Percentiles rank a stretch among this genome's conserved stretches.
Evolutionary conservation across 2,113 vertebrate genomes (phyloP).

Genomic region (Patagioenas fasciata): DNA sequence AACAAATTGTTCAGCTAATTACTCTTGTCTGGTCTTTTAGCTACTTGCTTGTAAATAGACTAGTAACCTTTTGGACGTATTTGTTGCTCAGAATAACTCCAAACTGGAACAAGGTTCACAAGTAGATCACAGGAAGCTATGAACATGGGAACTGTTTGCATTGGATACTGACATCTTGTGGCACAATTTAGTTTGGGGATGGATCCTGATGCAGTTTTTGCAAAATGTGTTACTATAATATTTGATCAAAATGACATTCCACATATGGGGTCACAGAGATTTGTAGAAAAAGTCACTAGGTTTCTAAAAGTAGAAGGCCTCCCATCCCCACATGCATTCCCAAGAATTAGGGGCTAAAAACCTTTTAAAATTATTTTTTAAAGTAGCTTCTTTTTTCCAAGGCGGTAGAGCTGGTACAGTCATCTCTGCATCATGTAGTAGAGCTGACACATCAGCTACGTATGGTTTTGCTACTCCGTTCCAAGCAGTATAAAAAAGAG

Average conservation of each 20-base stretch:
- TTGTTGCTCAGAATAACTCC: neutral
- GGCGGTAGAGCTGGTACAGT: neutral
- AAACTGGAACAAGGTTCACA: neutral
- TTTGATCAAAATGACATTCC: neutral
- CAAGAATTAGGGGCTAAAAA: neutral
- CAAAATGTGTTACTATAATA: neutral
- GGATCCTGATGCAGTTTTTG: neutral
- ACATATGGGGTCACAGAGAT: neutral
- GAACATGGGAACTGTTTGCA: neutral
- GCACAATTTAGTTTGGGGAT: neutral
- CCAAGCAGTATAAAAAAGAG: neutral
- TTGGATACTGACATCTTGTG: constrained; percentile 53
- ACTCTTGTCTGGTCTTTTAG: neutral
- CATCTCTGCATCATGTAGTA: neutral
- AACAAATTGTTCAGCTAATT: neutral
- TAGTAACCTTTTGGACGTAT: neutral
- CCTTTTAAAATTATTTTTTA: neutral
- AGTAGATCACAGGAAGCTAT: neutral
- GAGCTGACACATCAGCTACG: neutral
- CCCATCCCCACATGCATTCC: neutral
- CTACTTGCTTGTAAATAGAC: neutral
- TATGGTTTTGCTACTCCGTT: neutral
- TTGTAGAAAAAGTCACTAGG: neutral
- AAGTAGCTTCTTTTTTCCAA: neutral
- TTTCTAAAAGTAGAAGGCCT: neutral